phyloP scores from a whole-genome alignment of 2,797 vertebrate species.

The Sciurus vulgaris region DNA sequence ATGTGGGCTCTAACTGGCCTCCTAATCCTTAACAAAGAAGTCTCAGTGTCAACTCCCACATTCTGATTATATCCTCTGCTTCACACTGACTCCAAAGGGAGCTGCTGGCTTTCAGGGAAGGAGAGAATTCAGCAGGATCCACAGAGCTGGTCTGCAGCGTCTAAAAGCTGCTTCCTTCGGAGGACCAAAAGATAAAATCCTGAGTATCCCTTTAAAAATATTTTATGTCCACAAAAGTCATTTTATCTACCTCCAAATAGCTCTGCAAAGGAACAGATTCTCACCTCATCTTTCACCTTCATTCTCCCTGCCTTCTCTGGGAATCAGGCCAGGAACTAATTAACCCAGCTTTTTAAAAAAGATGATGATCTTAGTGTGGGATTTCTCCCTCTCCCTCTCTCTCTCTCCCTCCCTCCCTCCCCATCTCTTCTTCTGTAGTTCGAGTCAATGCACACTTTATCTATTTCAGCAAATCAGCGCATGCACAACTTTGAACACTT shows the following conservation, averaged over 20 bases:
- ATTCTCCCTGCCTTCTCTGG: constrained; percentile 35
- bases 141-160: not conserved
- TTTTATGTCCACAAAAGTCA: not conserved
- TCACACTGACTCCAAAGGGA: not conserved
- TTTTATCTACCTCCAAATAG: not conserved
- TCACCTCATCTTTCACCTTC: not conserved
- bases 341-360: not conserved
- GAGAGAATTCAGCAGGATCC: not conserved
- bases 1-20: not conserved
- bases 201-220: not conserved
- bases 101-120: not conserved
- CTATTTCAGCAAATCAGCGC: constrained; percentile 60
- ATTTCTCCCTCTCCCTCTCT: not conserved
- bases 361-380: constrained; percentile 39
- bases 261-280: not conserved
- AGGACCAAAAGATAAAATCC: not conserved
- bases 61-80: not conserved
- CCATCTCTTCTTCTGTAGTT: not conserved
- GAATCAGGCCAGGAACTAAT: constrained; percentile 2
- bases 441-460: constrained; percentile 41
- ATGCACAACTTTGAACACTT: constrained; percentile 2
- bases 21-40: constrained; percentile 13
- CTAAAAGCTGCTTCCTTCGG: not conserved
- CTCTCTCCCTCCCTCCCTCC: not conserved
- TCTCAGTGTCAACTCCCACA: not conserved